A percentile compares a stretch with the other conserved stretches of the same genome.
Evolutionary conservation across 2,113 vertebrate genomes (phyloP).

Genomic region (Hypanus sabinus): DNA sequence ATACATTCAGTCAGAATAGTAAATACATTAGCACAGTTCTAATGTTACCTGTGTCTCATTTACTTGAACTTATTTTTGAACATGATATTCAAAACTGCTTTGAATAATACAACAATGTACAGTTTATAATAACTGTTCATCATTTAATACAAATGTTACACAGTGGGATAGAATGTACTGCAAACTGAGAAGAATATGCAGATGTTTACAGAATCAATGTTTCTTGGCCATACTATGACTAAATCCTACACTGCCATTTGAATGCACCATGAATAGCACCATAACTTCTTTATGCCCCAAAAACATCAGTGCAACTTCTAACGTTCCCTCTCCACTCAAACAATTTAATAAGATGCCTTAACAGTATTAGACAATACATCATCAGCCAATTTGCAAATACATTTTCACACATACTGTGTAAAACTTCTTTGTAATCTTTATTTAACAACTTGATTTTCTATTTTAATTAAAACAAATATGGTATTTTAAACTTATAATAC

Average conservation of each 20-base stretch:
- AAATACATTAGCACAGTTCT: background rate
- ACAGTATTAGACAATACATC: background rate
- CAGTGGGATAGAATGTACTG: background rate
- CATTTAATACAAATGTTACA: background rate
- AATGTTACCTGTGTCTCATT: background rate
- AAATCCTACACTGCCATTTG: background rate
- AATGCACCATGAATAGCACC: conserved; percentile 8
- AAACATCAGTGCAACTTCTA: background rate
- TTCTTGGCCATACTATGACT: background rate
- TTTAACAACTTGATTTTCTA: conserved; percentile 1
- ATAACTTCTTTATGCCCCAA: background rate
- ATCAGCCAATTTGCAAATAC: background rate
- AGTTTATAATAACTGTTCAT: background rate
- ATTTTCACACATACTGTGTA: background rate
- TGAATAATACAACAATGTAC: background rate
- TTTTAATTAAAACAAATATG: conserved; percentile 17
- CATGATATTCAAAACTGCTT: background rate
- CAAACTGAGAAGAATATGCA: background rate
- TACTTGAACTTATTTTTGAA: background rate
- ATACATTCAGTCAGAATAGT: background rate
- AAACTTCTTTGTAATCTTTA: background rate
- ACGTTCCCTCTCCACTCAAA: background rate
- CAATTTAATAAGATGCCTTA: background rate
- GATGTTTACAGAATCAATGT: conserved; percentile 15
- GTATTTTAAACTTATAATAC: background rate